phyloP scores from a whole-genome alignment of 2,113 vertebrate species.

The Trinectes maculatus region DNA sequence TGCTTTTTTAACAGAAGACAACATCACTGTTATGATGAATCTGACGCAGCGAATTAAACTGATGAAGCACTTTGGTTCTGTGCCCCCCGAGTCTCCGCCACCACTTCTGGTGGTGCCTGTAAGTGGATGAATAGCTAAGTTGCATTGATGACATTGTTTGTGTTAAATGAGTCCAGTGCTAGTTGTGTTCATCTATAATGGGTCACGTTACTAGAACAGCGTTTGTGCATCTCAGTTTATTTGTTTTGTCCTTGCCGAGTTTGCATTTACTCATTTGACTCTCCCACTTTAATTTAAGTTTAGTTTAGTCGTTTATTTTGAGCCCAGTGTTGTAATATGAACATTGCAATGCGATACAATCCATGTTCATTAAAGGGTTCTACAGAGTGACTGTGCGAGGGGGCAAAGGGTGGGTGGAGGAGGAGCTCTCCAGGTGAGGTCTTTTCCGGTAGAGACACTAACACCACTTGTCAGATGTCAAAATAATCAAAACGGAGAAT shows the following conservation, averaged over 20 bases:
- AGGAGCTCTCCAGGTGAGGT: slow-evolving; percentile 76
- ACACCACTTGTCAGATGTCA: slow-evolving; percentile 22
- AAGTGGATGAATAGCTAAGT: slow-evolving; percentile 50
- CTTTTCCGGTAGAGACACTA: slow-evolving; percentile 14
- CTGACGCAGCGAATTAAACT: slow-evolving; percentile 68
- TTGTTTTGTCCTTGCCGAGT: background rate
- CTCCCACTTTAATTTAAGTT: background rate
- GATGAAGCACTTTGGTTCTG: slow-evolving; percentile 73
- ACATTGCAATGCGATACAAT: background rate
- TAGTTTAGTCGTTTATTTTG: too few relatives aligned
- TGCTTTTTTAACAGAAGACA: background rate
- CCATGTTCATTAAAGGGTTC: slow-evolving; percentile 42
- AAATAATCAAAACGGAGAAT: background rate
- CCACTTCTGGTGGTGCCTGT: slow-evolving; percentile 74
- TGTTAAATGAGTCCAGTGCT: too few relatives aligned
- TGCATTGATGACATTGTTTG: background rate
- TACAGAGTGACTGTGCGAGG: slow-evolving; percentile 44
- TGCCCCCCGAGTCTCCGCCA: slow-evolving; percentile 61
- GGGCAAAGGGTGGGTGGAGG: slow-evolving; percentile 72
- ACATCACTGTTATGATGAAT: slow-evolving; percentile 55
- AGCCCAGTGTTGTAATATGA: too few relatives aligned
- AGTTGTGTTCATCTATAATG: background rate
- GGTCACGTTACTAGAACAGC: background rate
- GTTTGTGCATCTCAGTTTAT: background rate
- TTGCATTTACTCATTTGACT: background rate